A percentile compares a stretch with the other conserved stretches of the same genome.
phyloP scores from a whole-genome alignment of 2,113 vertebrate genomes.

The Malurus melanocephalus region DNA sequence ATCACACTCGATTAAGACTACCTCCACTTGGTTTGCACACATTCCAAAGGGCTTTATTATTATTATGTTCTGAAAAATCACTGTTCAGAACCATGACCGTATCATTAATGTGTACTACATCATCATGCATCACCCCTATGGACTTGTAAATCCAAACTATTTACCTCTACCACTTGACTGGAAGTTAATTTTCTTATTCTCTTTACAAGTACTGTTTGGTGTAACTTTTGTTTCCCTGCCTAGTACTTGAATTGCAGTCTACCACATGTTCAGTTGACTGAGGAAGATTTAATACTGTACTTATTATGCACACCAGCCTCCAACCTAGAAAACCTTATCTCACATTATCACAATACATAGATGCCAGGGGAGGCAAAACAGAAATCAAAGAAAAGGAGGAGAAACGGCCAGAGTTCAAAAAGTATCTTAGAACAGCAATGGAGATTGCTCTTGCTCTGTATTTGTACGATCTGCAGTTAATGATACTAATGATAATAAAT shows the following conservation, averaged over 20 bases:
- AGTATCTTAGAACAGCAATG: background rate
- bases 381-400: background rate
- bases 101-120: background rate
- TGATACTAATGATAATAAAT: background rate
- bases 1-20: background rate
- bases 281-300: background rate
- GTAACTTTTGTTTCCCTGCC: background rate
- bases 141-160: background rate
- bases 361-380: background rate
- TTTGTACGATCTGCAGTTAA: background rate
- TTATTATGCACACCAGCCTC: background rate
- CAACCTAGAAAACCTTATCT: background rate
- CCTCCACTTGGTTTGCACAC: background rate
- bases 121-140: background rate
- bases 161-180: background rate
- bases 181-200: background rate
- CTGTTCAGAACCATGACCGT: background rate
- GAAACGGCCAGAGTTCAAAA: background rate
- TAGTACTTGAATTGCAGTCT: background rate
- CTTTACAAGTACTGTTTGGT: background rate
- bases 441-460: background rate
- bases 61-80: background rate
- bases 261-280: background rate
- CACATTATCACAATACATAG: background rate
- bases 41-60: background rate